phyloP scores from a whole-genome alignment of 2,888 invertebrate species.

The Argyra leucocephala region DNA sequence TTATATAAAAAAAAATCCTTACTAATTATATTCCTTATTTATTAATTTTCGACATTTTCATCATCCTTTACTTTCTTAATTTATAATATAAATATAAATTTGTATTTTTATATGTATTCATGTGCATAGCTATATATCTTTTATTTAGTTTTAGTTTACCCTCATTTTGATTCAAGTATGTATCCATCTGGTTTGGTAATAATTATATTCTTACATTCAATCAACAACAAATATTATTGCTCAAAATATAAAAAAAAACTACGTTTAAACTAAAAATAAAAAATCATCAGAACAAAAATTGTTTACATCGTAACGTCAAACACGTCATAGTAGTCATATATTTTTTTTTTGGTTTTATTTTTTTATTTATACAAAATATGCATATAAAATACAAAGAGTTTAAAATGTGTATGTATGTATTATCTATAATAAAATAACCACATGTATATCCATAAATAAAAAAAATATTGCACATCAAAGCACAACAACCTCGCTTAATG shows the following conservation, averaged over 20 bases:
- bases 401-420: too few relatives aligned
- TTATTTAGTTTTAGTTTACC: too few relatives aligned
- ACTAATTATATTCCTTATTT: too few relatives aligned
- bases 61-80: too few relatives aligned
- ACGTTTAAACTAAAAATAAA: neutral
- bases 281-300: neutral
- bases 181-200: neutral
- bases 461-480: constrained; percentile 8
- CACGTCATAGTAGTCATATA: neutral
- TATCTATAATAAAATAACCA: neutral
- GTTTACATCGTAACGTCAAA: neutral
- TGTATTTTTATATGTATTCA: too few relatives aligned
- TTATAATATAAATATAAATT: too few relatives aligned
- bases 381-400: too few relatives aligned
- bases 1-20: too few relatives aligned
- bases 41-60: too few relatives aligned
- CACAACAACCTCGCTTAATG: constrained; percentile 6
- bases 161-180: neutral
- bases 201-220: neutral
- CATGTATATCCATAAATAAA: neutral
- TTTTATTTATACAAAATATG: neutral
- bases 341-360: neutral
- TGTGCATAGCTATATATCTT: too few relatives aligned
- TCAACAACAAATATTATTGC: neutral
- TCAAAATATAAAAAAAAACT: neutral